phyloP scores from a whole-genome alignment of 2,113 vertebrate species.

The Sapayoa aenigma region DNA sequence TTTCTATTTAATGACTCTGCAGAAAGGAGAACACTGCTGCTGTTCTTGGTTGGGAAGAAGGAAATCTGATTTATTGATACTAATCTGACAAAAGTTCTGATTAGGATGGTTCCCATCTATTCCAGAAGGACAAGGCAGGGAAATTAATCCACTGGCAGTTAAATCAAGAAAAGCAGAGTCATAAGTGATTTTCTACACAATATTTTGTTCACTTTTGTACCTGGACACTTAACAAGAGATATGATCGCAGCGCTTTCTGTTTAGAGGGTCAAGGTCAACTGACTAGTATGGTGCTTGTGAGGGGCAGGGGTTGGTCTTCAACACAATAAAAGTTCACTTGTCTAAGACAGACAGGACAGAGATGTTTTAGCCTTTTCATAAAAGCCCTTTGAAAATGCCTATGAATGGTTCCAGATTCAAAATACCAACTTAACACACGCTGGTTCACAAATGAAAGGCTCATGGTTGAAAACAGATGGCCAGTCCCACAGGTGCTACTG shows the following conservation, averaged over 20 bases:
- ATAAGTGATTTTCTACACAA: neutral
- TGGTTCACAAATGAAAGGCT: neutral
- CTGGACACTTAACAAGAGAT: neutral
- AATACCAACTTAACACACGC: neutral
- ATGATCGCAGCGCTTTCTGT: neutral
- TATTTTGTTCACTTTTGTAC: neutral
- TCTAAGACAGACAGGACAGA: neutral
- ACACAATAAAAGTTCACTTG: neutral
- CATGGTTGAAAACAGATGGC: neutral
- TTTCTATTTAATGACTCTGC: neutral
- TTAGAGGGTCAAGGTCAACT: neutral
- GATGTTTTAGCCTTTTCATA: neutral
- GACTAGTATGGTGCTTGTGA: neutral
- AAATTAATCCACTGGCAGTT: neutral
- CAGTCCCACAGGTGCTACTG: neutral
- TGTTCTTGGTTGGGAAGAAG: neutral
- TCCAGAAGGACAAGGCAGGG: neutral
- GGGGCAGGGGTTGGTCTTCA: neutral
- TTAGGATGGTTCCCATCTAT: neutral
- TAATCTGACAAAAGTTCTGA: neutral
- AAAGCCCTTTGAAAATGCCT: neutral
- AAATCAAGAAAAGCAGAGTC: neutral
- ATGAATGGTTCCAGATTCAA: neutral
- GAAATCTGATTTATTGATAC: neutral
- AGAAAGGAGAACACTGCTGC: neutral